phyloP scores from a whole-genome alignment of 1,140 invertebrate species.

The Halyomorpha halys region DNA sequence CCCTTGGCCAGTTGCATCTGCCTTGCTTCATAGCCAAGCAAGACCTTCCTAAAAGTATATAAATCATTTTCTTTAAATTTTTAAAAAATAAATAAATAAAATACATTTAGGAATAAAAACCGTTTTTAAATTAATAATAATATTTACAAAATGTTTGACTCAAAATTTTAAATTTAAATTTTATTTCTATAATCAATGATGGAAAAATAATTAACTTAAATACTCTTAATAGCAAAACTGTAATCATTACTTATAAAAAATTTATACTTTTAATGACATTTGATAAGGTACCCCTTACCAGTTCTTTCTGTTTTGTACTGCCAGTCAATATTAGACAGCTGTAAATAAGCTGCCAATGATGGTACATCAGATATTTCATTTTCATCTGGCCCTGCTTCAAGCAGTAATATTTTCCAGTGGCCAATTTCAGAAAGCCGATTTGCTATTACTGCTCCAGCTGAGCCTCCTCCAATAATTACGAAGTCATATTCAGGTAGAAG shows the following conservation, averaged over 20 bases:
- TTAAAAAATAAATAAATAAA: no score
- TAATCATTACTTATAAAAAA: no score
- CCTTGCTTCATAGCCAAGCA: constrained; percentile 41
- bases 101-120: no score
- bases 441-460: constrained; percentile 85
- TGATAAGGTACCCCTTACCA: constrained; percentile 35
- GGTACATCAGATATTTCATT: constrained; percentile 84
- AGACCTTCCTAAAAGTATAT: constrained; percentile 29
- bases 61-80: no score
- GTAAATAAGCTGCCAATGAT: constrained; percentile 73
- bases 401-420: constrained; percentile 68
- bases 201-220: no score
- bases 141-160: no score
- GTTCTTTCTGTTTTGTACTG: constrained; percentile 84
- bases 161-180: no score
- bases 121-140: no score
- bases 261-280: no score
- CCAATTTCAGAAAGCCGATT: constrained; percentile 70
- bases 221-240: no score
- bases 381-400: constrained; percentile 88
- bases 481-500: constrained; percentile 67
- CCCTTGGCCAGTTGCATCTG: constrained; percentile 72
- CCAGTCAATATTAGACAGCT: constrained; percentile 82
- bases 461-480: constrained; percentile 80
- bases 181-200: no score